These are phyloP conservation scores for Euura saliciscinereae DNA, from an alignment of 1,140 invertebrate genomes.

Conservation along the genomic window DNA sequence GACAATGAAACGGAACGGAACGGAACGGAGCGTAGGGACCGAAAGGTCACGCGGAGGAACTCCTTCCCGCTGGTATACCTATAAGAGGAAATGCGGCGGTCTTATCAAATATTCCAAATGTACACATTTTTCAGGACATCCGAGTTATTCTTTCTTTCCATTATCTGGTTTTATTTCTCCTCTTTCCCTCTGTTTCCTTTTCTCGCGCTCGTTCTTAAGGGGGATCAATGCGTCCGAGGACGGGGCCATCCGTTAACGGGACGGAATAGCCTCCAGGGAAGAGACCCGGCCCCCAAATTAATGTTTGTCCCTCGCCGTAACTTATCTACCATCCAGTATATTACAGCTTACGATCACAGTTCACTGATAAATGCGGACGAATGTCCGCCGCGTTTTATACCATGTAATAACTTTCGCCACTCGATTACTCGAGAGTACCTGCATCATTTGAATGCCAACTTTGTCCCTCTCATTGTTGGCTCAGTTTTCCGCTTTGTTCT, in stretches of 20 bases:
- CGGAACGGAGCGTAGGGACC: background rate
- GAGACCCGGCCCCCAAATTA: constrained; percentile 51
- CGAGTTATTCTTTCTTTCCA: background rate
- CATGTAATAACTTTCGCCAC: too few relatives aligned
- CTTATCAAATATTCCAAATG: constrained; percentile 3
- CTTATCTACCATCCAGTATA: constrained; percentile 48
- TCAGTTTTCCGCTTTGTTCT: background rate
- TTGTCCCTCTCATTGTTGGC: background rate
- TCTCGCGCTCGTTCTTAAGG: constrained; percentile 27
- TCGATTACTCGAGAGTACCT: too few relatives aligned
- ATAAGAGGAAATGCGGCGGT: background rate
- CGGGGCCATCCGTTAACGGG: constrained; percentile 51
- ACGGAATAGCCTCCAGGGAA: constrained; percentile 52
- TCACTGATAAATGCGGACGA: constrained; percentile 29
- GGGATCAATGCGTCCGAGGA: constrained; percentile 50
- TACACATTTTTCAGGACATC: background rate
- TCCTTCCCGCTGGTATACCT: too few relatives aligned
- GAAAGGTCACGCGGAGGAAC: too few relatives aligned
- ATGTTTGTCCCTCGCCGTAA: constrained; percentile 52
- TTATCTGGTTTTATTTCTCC: background rate
- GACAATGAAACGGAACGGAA: background rate
- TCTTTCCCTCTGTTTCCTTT: background rate
- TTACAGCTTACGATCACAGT: constrained; percentile 47
- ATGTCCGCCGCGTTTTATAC: too few relatives aligned
- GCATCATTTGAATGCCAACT: background rate